Evolutionary conservation across 2,888 invertebrate species (phyloP).

Genomic region (Cosmorhoe ocellata): DNA sequence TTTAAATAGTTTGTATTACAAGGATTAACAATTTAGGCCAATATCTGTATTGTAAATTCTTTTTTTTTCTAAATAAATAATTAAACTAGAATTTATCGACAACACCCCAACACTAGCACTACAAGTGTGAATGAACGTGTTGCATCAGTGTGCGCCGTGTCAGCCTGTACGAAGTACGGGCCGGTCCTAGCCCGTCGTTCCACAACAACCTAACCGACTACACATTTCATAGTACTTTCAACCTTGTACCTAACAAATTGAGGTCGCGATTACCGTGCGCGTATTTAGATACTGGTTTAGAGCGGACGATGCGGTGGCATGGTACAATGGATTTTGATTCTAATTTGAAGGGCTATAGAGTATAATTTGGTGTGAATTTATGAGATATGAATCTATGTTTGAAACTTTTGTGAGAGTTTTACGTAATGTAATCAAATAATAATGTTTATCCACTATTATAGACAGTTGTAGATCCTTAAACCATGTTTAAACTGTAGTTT

Average conservation of each 20-base stretch:
- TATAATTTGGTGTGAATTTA: neutral
- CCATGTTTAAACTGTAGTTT: too few relatives aligned
- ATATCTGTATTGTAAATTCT: too few relatives aligned
- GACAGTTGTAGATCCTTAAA: too few relatives aligned
- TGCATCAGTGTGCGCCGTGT: constrained; percentile 71
- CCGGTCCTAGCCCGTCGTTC: constrained; percentile 39
- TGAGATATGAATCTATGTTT: constrained; percentile 6
- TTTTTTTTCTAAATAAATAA: too few relatives aligned
- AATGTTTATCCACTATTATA: too few relatives aligned
- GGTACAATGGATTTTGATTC: constrained; percentile 8
- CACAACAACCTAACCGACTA: constrained; percentile 47
- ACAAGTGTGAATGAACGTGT: constrained; percentile 69
- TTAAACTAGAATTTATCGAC: constrained; percentile 17
- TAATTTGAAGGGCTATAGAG: neutral
- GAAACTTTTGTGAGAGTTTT: constrained; percentile 4
- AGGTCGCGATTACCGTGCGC: constrained; percentile 9
- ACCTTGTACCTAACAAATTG: constrained; percentile 3
- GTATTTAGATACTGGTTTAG: neutral
- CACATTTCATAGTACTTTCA: constrained; percentile 2
- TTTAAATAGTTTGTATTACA: too few relatives aligned
- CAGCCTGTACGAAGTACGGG: constrained; percentile 77
- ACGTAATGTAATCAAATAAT: too few relatives aligned
- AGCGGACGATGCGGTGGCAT: neutral
- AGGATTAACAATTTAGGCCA: too few relatives aligned
- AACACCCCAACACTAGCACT: constrained; percentile 50